A percentile compares a stretch with the other conserved stretches of the same genome.
These are phyloP conservation scores for Turnix velox DNA, from an alignment of 2,113 vertebrate genomes.

Conservation along the genomic window DNA sequence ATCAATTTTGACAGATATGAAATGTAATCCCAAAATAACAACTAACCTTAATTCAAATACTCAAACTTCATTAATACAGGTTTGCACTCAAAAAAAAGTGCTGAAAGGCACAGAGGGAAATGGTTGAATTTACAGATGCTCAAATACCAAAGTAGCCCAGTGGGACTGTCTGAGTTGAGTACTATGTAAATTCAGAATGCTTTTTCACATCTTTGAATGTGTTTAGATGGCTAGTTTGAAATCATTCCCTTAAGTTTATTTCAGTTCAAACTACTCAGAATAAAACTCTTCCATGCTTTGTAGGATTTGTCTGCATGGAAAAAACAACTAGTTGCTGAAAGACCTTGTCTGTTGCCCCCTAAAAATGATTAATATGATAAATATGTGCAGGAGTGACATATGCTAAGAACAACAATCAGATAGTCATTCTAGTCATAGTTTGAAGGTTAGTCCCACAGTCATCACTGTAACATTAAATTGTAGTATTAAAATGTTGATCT, in stretches of 20 bases:
- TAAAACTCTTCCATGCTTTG: neutral
- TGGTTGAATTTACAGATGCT: neutral
- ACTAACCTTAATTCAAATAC: slow-evolving; percentile 11
- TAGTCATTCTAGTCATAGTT: neutral
- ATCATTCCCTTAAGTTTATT: neutral
- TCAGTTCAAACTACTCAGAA: neutral
- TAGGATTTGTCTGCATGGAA: neutral
- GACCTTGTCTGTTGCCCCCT: neutral
- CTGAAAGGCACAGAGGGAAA: neutral
- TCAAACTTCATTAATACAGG: neutral
- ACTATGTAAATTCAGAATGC: neutral
- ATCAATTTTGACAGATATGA: slow-evolving; percentile 32
- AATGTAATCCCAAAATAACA: slow-evolving; percentile 30
- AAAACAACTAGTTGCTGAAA: neutral
- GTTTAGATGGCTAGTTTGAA: neutral
- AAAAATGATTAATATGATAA: neutral
- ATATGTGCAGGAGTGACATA: neutral
- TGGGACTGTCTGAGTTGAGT: neutral
- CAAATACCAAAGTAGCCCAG: neutral
- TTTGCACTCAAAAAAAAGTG: neutral
- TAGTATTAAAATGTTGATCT: neutral
- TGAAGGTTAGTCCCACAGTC: neutral
- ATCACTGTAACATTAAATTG: neutral
- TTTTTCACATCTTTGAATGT: neutral
- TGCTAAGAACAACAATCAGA: neutral